These are phyloP conservation scores for Ictalurus furcatus DNA, from an alignment of 2,113 vertebrate genomes.

Conservation along the genomic window DNA sequence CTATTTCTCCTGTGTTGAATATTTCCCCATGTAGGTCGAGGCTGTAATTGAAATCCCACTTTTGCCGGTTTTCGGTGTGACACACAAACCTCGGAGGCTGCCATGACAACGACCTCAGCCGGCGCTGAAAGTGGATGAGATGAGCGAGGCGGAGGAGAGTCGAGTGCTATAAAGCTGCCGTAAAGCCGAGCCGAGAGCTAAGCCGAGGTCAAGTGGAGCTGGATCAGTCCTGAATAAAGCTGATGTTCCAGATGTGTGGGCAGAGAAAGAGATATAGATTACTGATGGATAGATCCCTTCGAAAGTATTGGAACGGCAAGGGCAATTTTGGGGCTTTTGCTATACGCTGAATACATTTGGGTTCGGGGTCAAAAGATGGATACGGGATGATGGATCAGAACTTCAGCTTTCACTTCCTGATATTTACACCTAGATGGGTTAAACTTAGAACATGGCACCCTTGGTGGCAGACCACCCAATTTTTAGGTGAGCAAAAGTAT, in stretches of 20 bases:
- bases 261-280: not conserved
- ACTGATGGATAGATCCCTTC: not conserved
- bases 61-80: not conserved
- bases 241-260: not conserved
- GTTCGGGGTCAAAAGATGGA: too few species aligned
- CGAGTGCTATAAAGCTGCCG: not conserved
- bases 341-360: too few species aligned
- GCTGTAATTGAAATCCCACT: not conserved
- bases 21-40: constrained; percentile 12
- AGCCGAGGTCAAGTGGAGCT: constrained; percentile 3
- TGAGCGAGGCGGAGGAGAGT: not conserved
- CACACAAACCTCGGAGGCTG: not conserved
- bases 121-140: constrained; percentile 10
- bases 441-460: too few species aligned
- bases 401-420: too few species aligned
- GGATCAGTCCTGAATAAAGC: not conserved
- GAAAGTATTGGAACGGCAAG: too few species aligned
- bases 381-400: too few species aligned
- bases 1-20: not conserved
- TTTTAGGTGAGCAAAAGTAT: too few species aligned
- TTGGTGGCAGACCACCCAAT: too few species aligned
- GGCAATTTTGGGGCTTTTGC: too few species aligned
- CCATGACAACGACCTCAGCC: constrained; percentile 20
- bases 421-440: too few species aligned
- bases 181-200: not conserved